Evolutionary conservation across 2,888 invertebrate species (phyloP).

Genomic region (Oligia latruncula): DNA sequence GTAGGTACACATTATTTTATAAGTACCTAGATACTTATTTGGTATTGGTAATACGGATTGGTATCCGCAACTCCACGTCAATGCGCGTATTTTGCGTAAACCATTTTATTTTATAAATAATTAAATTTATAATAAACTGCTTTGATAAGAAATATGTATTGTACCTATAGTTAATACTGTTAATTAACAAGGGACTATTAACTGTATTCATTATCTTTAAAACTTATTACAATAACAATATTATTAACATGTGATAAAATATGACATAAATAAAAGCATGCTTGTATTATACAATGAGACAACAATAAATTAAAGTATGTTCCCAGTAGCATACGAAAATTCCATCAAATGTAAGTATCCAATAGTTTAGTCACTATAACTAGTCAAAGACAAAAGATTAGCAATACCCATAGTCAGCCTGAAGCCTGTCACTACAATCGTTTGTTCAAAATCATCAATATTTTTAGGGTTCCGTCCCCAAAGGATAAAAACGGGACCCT

Average conservation of each 20-base stretch:
- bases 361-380: no score
- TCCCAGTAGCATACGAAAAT: no score
- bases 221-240: conserved; percentile 13
- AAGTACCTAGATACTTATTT: no score
- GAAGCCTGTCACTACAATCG: no score
- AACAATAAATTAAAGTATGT: background rate
- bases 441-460: no score
- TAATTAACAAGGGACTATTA: background rate
- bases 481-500: no score
- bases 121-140: background rate
- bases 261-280: conserved; percentile 5
- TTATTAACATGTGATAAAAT: background rate
- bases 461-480: no score
- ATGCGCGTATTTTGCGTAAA: no score
- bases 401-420: background rate
- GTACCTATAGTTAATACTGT: background rate
- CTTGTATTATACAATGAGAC: background rate
- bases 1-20: background rate
- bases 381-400: background rate
- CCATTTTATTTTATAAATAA: no score
- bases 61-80: no score
- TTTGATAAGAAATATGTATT: conserved; percentile 2
- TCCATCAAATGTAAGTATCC: no score
- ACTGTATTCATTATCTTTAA: conserved; percentile 2
- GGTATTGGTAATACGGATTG: no score